Evolutionary conservation across 2,888 invertebrate genomes (phyloP).

Genomic region (Allygus modestus): DNA sequence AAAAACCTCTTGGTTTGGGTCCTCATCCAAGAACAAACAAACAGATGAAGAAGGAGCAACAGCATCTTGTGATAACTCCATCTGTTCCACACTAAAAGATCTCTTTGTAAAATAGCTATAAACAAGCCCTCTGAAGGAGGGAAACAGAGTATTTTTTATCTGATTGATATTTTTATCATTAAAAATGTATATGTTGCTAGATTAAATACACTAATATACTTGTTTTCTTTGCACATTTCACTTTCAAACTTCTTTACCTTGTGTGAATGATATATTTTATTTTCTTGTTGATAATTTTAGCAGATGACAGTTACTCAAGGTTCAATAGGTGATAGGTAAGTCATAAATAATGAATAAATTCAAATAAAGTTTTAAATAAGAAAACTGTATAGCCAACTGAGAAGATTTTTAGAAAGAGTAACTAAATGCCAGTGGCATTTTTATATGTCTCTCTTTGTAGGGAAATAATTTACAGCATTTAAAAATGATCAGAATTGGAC

Average conservation of each 20-base stretch:
- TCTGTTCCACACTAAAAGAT: constrained; percentile 91
- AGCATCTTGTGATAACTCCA: constrained; percentile 87
- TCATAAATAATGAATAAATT: no score
- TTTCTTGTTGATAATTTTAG: background rate
- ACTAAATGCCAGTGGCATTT: no score
- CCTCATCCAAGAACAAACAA: constrained; percentile 65
- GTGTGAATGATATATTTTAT: background rate
- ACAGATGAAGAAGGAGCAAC: constrained; percentile 82
- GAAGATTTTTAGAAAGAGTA: no score
- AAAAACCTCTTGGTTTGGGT: constrained; percentile 64
- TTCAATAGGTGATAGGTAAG: no score
- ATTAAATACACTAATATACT: background rate
- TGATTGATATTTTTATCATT: constrained; percentile 14
- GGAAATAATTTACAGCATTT: no score
- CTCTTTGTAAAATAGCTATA: constrained; percentile 87
- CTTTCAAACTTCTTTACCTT: background rate
- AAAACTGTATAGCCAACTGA: no score
- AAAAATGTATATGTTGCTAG: background rate
- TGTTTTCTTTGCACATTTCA: constrained; percentile 3
- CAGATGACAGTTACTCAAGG: no score
- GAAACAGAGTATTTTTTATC: constrained; percentile 10
- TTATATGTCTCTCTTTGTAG: no score
- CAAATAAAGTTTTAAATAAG: no score
- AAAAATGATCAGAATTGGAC: no score
- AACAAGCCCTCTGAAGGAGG: constrained; percentile 59